Base-by-base conservation (phyloP, 2,113 vertebrate species). In the Cettia cetti region DNA sequence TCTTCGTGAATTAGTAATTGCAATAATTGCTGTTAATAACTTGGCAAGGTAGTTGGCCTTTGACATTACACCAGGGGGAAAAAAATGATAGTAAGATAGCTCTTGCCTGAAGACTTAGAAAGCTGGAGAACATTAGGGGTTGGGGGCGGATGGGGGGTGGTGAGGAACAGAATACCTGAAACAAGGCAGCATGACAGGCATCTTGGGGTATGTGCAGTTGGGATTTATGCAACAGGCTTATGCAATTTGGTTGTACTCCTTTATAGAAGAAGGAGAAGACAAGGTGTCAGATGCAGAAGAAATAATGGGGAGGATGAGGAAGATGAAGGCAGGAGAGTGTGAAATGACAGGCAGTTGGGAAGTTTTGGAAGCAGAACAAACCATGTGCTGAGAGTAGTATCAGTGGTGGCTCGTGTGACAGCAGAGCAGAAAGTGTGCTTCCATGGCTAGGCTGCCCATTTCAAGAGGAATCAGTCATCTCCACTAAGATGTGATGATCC, bases 11-110 rank as follows among this genome's bases (percentile, higher is more conserved):
- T 87, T 92, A 89, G 39, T 86, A 86, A 69, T 60, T 82, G 49
- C 50, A 82, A 49, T 87, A 92, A 87, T 94, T 92, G 53, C n/a
- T 5, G 9, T 85, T 94, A 81, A 92, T 92, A 91, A 92, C 31
- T 44, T 7, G 3, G 47, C 37, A 91, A 79, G 20, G 30, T 91
- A 74, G 66, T 80, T 92, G 81, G 91, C 69, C 86, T 75, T 92
- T 89, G 83, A 31, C 60, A 82, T 83, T 82, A 63, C 13, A 47
- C 59, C 30, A 42, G 27, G 44, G 56, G 40, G 13, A 11, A 72
- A 61, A 76, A 88, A 81, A 39, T 63, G 11, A 52, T 85, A 56
- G 30, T 45, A 70, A 60, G 33, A 52, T 65, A 83, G 39, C 24
- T 88, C 35, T 75, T 75, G 12, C 53, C 33, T 81, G 60, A 81